Percentiles rank a stretch among this genome's conserved stretches.
Evolutionary conservation across 2,113 vertebrate genomes (phyloP).

Genomic region (Pangasianodon gigas): DNA sequence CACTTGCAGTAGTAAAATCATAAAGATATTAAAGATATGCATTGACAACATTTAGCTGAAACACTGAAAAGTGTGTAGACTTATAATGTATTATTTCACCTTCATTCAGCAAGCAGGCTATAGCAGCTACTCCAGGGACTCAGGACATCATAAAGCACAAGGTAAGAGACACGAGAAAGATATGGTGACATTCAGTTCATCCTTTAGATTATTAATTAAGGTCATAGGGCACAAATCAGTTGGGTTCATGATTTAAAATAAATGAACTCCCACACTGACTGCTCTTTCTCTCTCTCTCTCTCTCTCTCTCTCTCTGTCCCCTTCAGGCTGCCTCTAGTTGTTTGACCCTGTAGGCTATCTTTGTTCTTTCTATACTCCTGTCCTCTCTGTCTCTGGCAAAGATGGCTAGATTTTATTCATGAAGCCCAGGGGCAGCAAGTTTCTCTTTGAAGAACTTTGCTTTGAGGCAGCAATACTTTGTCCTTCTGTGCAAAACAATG

Average conservation of each 20-base stretch:
- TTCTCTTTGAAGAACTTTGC: not conserved
- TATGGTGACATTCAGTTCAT: not conserved
- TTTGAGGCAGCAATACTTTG: not conserved
- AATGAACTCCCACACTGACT: not conserved
- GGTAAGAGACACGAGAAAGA: not conserved
- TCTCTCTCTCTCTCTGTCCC: not conserved
- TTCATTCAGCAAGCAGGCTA: not conserved
- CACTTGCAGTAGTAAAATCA: not conserved
- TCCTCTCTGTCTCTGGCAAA: not conserved
- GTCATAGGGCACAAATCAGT: not conserved
- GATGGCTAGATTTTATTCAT: slow-evolving; percentile 16
- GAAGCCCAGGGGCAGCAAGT: not conserved
- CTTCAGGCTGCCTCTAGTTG: not conserved
- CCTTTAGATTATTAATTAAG: not conserved
- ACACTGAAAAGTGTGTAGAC: not conserved
- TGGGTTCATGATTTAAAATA: not conserved
- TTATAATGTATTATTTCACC: not conserved
- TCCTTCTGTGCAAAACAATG: not conserved
- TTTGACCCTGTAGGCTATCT: not conserved
- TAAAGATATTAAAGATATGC: not conserved
- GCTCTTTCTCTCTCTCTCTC: not conserved
- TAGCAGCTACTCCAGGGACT: not conserved
- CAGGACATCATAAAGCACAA: not conserved
- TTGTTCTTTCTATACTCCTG: not conserved
- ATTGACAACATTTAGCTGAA: not conserved